Percentiles rank a stretch among this genome's conserved stretches.
Conservation (phyloP, 2,113 vertebrate genomes). For the Eretmochelys imbricata region DNA sequence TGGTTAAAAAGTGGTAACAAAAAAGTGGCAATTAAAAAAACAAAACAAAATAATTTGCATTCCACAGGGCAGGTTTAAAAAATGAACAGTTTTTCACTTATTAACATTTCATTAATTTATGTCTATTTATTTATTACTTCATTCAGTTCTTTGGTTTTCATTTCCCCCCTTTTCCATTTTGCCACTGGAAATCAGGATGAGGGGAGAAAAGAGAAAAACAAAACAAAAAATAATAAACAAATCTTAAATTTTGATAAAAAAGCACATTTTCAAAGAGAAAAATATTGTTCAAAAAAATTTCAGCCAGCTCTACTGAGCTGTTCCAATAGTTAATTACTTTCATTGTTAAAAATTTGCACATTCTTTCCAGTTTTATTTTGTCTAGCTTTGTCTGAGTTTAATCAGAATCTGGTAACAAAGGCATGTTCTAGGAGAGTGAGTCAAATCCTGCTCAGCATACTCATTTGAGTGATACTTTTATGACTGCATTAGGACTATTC, state of each 20-base stretch:
- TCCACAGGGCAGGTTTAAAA: not conserved
- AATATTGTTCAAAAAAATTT: accelerated
- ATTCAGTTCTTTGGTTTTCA: not conserved
- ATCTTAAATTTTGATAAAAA: not conserved
- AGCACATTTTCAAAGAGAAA: not conserved
- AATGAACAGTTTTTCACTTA: not conserved
- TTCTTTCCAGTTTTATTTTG: not conserved
- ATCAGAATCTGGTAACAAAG: not conserved
- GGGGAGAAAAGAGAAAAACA: not conserved
- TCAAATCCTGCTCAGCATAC: not conserved
- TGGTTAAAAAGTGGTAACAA: not conserved
- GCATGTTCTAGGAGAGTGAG: not conserved
- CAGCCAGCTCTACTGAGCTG: not conserved
- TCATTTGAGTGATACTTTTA: accelerated
- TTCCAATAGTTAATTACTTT: accelerated
- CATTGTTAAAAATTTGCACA: not conserved
- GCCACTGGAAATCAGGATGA: not conserved
- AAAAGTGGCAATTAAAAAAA: not conserved
- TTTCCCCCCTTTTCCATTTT: not conserved
- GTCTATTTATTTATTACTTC: not conserved
- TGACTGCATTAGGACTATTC: not conserved
- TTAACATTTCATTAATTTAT: not conserved
- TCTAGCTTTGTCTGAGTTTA: not conserved
- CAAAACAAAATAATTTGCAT: not conserved
- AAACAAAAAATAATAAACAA: not conserved